phyloP scores from a whole-genome alignment of 2,113 vertebrate species.

The Chelonoidis abingdonii region DNA sequence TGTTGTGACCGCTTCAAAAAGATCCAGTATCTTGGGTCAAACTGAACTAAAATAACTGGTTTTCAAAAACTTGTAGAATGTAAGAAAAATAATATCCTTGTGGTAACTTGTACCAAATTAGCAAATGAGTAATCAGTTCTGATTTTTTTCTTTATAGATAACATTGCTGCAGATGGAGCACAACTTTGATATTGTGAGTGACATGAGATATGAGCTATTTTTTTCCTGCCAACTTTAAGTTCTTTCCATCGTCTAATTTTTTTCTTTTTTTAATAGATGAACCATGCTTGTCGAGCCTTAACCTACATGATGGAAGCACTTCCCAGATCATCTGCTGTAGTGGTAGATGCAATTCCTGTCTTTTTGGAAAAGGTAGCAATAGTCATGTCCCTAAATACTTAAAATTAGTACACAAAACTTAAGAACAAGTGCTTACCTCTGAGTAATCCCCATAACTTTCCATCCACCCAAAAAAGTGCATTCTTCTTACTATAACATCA shows the following conservation, averaged over 20 bases:
- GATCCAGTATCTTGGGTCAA: neutral
- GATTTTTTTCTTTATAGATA: constrained; percentile 84
- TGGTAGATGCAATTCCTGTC: constrained; percentile 98
- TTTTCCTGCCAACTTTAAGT: neutral
- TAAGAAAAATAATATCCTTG: neutral
- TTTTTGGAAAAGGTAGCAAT: constrained; percentile 96
- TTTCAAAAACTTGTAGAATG: neutral
- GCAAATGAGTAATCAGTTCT: neutral
- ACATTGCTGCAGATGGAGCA: constrained; percentile 99
- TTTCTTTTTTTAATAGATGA: constrained; percentile 86
- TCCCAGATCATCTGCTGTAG: constrained; percentile 97
- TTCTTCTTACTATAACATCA: neutral
- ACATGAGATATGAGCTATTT: neutral
- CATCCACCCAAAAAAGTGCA: neutral
- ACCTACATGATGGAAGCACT: constrained; percentile 99
- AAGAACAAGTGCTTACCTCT: neutral
- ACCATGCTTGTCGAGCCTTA: constrained; percentile 98
- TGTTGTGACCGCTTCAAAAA: neutral
- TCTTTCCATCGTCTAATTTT: neutral
- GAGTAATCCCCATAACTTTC: neutral
- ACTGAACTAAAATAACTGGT: neutral
- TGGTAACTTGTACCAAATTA: neutral
- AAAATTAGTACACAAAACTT: neutral
- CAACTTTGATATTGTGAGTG: constrained; percentile 99
- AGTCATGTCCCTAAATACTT: neutral